Evolutionary conservation across 2,113 vertebrate genomes (phyloP), one percentile per base, ranked within the genome.

Genomic region (Procavia capensis): DNA sequence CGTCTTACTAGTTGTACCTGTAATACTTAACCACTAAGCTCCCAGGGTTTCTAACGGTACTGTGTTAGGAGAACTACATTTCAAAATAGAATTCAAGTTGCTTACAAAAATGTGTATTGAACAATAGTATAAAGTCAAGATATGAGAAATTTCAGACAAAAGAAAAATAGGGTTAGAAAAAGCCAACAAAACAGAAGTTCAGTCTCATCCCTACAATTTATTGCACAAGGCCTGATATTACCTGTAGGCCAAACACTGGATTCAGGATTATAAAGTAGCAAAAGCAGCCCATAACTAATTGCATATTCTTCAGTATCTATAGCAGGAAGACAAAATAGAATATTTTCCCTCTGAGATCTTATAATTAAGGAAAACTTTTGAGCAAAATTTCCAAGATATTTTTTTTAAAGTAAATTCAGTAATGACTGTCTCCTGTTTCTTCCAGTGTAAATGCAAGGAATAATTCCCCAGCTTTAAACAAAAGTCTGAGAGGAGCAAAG

Each of bases 211-310:
- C 34, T 6, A 9, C 8, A 10, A 10, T 10, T 31, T 3, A 0
- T n/a, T 16, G 43, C 17, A 2, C 0, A 68, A 64, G 66, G n/a
- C 2, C 34, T 17, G 9, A 2, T 22, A 6, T 31, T 1, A 5
- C 41, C 2, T 9, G 36, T 36, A 29, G 64, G 19, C 39, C 66
- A 31, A 11, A 9, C n/a, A 13, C 6, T 43, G 6, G 66, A 43
- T 50, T 76, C n/a, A 9, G 50, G 17, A 27, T n/a, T 4, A 19
- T 5, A 66, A 41, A 34, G 43, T 4, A 9, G 36, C 41, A 59
- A 19, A 36, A 54, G 20, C 43, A 43, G 36, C 29, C 27, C 9
- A 8, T 0, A 14, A 10, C 13, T 3, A 0, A 0, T 50, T 16
- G 4, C 10, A 20, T 0, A 4, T 9, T n/a, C 45, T 24, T 4